A percentile compares a stretch with the other conserved stretches of the same genome.
These are phyloP conservation scores for Drosophila subobscura DNA, from an alignment of 1,140 invertebrate species.

Conservation along the genomic window DNA sequence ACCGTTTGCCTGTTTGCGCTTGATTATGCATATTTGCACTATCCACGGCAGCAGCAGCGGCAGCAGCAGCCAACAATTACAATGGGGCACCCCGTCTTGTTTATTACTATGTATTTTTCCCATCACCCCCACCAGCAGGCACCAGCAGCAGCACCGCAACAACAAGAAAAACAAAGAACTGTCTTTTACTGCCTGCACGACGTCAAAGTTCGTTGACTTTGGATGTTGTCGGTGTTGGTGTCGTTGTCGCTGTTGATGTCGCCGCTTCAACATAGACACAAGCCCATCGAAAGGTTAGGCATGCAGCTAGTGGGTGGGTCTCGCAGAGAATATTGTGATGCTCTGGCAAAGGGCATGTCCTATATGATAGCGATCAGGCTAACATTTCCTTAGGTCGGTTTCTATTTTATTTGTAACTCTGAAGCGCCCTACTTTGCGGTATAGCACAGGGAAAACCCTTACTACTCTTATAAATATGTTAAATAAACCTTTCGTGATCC, in stretches of 20 bases:
- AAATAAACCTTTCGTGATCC: too few species aligned
- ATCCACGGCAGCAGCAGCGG: conserved; percentile 43
- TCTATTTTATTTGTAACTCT: too few species aligned
- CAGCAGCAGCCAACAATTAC: conserved; percentile 24
- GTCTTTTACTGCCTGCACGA: conserved; percentile 45
- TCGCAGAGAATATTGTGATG: too few species aligned
- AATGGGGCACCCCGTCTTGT: conserved; percentile 22
- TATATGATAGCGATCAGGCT: too few species aligned
- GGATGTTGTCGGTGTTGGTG: not conserved
- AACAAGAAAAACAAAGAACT: conserved; percentile 42
- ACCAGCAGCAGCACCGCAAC: conserved; percentile 20
- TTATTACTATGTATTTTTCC: conserved; percentile 37
- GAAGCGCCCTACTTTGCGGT: too few species aligned
- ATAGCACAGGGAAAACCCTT: too few species aligned
- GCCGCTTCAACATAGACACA: conserved; percentile 38
- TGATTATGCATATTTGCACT: conserved; percentile 69
- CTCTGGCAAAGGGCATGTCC: too few species aligned
- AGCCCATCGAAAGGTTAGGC: conserved; percentile 12
- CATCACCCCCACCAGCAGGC: conserved; percentile 20
- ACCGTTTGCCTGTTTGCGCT: conserved; percentile 37
- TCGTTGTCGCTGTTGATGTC: conserved; percentile 4
- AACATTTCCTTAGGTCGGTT: too few species aligned
- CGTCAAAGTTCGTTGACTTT: conserved; percentile 65
- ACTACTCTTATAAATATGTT: too few species aligned
- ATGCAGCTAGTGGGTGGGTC: not conserved